Evolutionary conservation across 2,888 invertebrate genomes (phyloP).

Genomic region (Diarsia mendica): DNA sequence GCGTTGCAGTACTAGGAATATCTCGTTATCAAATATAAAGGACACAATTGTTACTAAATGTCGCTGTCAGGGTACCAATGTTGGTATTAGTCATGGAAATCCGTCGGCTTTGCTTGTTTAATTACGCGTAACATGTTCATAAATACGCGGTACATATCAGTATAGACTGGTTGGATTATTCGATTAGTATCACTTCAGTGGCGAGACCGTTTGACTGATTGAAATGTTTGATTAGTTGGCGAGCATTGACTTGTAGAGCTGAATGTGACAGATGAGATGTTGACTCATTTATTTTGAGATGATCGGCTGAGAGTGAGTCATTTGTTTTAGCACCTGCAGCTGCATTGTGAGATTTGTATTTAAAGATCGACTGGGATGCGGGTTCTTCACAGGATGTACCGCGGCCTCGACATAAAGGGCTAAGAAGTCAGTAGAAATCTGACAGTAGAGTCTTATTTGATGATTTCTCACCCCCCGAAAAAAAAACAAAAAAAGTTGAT

Average conservation of each 20-base stretch:
- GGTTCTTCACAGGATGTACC: too few species aligned
- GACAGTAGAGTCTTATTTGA: too few species aligned
- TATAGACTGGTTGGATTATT: slow-evolving; percentile 58
- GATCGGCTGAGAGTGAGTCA: background rate
- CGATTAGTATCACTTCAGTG: slow-evolving; percentile 47
- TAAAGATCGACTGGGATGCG: too few species aligned
- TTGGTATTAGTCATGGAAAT: slow-evolving; percentile 83
- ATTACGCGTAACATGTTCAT: slow-evolving; percentile 78
- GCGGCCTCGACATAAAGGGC: too few species aligned
- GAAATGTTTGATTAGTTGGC: slow-evolving; percentile 55
- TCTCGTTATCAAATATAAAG: slow-evolving; percentile 66
- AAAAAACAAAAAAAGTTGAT: too few species aligned
- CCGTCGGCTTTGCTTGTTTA: slow-evolving; percentile 78
- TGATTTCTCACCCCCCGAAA: too few species aligned
- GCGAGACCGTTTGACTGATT: slow-evolving; percentile 50
- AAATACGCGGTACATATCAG: slow-evolving; percentile 74
- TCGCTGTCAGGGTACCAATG: slow-evolving; percentile 82
- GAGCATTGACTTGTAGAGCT: slow-evolving; percentile 42
- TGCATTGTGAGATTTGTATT: background rate
- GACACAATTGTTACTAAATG: slow-evolving; percentile 79
- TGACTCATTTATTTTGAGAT: slow-evolving; percentile 41
- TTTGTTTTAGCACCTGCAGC: slow-evolving; percentile 24
- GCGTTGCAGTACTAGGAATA: slow-evolving; percentile 65
- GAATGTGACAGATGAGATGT: slow-evolving; percentile 42
- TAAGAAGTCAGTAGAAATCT: too few species aligned